Evolutionary conservation across 2,113 vertebrate species (phyloP), one percentile per base, ranked within the genome.

Genomic region (Chaenogobius annularis): DNA sequence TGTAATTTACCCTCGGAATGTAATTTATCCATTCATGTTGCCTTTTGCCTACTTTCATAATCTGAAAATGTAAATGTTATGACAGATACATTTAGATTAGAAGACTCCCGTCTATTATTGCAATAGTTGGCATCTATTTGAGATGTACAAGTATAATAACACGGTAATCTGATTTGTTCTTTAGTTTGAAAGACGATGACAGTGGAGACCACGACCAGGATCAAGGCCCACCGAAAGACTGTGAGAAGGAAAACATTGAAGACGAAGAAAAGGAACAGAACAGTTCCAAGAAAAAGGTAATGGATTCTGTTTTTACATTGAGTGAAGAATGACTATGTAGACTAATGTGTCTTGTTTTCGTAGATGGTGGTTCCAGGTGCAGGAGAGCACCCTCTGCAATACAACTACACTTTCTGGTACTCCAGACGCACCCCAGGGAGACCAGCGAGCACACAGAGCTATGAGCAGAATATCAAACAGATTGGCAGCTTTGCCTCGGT

Each of bases 321-420:
- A 10, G 1, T 72, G 13, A 11, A n/a, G 10, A 10, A n/a, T 40
- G 8, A 40, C 37, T 20, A 19, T 11, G 23, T 6, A 6, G 19
- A 0, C 58, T 74, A 2, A 61, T 11, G 63, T 0, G n/a, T 70
- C 2, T 64, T 1, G 44, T 66, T 1, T 75, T 19, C 63, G 48
- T 68, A 95, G 94, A 90, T 90, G 79, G 91, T 87, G 50, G 85
- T 93, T 9, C 92, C 93, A 31, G 91, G 92, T 23, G 89, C 85
- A 12, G 94, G 94, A 22, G 94, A 95, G 77, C 94, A 95, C 67
- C 94, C 94, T 59, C 91, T 95, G 66, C 94, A 95, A 66, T 95
- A 93, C 77, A 95, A 94, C 83, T 95, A 94, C 90, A 90, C 93
- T 31, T 94, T 95, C 81, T 95, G 94, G 94, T 95, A 95, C 82